Evolutionary conservation across 2,797 vertebrate genomes (phyloP), one percentile per base, ranked within the genome.

Genomic region (Kryptopterus vitreolus): DNA sequence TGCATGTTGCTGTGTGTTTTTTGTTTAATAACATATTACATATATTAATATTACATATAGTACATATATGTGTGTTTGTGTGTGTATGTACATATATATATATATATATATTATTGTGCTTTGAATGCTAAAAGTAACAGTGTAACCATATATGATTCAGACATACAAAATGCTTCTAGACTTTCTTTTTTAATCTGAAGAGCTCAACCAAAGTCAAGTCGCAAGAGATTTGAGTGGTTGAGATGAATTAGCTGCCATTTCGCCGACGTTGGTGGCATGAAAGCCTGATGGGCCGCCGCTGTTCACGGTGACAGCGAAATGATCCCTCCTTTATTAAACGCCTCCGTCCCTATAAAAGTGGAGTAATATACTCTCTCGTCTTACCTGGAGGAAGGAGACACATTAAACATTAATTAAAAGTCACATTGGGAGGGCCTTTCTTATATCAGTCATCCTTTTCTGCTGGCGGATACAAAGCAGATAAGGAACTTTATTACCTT

Each of bases 241-340:
- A 90, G 89, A 86, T 86, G 83, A 88, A 88, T 88, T 62, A 84
- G 86, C 87, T 88, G 90, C 84, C 88, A 83, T 88, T 89, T 88
- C 82, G 31, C 85, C 86, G 87, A 88, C 87, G 83, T 87, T 85
- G 87, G 85, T 88, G 81, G 85, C 88, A 80, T 83, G 87, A 82
- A 78, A 76, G 61, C 84, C 87, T 91, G 89, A 91, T 89, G 88
- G 89, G 92, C 86, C 43, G 18, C 77, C 85, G 87, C 88, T 90
- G 87, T 88, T 91, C 87, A 86, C 82, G 83, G 87, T 94, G 92
- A 94, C 92, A 93, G 89, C 86, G 88, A 92, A 92, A 92, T 93
- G 90, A 94, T 93, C 91, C 90, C 86, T 92, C 92, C 90, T 92
- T 94, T 93, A 94, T 94, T 94, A 93, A 93, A 93, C 90, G 90